A percentile compares a stretch with the other conserved stretches of the same genome.
phyloP scores from a whole-genome alignment of 2,113 vertebrate species.

The Sinocyclocheilus rhinocerous region DNA sequence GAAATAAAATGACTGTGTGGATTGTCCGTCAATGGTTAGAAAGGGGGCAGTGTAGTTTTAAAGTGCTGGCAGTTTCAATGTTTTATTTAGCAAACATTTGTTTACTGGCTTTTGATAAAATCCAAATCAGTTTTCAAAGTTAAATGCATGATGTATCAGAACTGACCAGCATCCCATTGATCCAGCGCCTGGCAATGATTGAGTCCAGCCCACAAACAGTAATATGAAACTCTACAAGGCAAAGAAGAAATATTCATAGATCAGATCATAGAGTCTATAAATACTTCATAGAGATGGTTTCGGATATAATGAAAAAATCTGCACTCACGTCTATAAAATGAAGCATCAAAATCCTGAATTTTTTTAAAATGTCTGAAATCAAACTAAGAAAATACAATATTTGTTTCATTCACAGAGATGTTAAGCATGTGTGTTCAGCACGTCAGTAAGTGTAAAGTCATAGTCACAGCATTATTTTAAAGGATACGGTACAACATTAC shows the following conservation, averaged over 20 bases:
- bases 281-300: background rate
- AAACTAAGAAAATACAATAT: slow-evolving; percentile 69
- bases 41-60: too few relatives aligned
- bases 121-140: background rate
- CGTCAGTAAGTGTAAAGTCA: background rate
- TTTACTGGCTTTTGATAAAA: too few relatives aligned
- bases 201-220: background rate
- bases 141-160: background rate
- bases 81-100: too few relatives aligned
- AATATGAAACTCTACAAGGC: background rate
- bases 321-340: slow-evolving; percentile 68
- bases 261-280: background rate
- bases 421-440: background rate
- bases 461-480: slow-evolving; percentile 34
- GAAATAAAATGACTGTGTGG: too few relatives aligned
- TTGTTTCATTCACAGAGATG: slow-evolving; percentile 44
- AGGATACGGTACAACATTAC: slow-evolving; percentile 95
- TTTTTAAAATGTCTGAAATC: slow-evolving; percentile 88
- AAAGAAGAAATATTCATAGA: background rate
- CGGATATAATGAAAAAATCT: background rate
- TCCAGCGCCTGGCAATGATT: background rate
- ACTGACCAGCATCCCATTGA: slow-evolving; percentile 2
- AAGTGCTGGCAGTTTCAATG: too few relatives aligned
- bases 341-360: slow-evolving; percentile 94
- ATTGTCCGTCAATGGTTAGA: too few relatives aligned